phyloP scores from a whole-genome alignment of 2,797 vertebrate genomes.

The Urosaurus nigricauda region DNA sequence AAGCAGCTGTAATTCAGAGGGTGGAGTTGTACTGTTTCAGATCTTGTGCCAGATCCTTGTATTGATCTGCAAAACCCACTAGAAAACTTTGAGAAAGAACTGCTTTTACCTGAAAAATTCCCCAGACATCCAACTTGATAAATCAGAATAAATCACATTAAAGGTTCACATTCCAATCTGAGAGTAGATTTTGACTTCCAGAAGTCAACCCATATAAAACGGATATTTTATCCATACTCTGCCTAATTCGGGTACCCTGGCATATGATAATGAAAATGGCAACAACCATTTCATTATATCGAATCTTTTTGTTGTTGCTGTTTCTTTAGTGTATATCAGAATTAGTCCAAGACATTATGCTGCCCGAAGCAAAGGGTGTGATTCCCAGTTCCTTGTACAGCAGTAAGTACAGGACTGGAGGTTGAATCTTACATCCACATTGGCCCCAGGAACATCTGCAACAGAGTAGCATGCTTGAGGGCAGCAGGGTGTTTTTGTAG shows the following conservation, averaged over 20 bases:
- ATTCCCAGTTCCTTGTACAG: too few species aligned
- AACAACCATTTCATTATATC: background rate
- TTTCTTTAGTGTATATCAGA: background rate
- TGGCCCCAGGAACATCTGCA: too few species aligned
- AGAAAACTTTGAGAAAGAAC: background rate
- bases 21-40: background rate
- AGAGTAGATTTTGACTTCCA: background rate
- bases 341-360: too few species aligned
- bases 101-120: conserved; percentile 13
- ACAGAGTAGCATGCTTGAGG: background rate
- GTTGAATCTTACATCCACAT: background rate
- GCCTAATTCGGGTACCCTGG: background rate
- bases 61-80: background rate
- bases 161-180: background rate
- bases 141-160: background rate
- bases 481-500: background rate
- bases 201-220: background rate
- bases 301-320: background rate
- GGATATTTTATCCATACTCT: background rate
- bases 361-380: too few species aligned
- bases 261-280: background rate
- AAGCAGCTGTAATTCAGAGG: background rate
- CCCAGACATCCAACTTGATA: background rate
- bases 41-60: background rate
- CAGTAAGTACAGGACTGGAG: too few species aligned